phyloP scores from a whole-genome alignment of 2,888 invertebrate species.

The Hydraecia micacea region DNA sequence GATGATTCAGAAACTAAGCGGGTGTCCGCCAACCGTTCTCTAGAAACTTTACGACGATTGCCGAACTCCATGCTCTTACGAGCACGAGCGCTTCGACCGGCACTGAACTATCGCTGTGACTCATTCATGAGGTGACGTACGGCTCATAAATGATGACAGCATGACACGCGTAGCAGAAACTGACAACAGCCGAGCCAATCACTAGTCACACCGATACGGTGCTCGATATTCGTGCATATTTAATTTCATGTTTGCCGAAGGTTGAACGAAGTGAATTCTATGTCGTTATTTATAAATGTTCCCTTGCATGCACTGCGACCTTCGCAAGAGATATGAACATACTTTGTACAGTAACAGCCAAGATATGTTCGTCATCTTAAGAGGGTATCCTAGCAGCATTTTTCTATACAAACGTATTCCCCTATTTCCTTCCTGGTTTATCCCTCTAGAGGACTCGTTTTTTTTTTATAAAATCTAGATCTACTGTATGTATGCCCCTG shows the following conservation, averaged over 20 bases:
- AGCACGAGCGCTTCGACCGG: conserved; percentile 61
- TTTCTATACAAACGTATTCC: no score
- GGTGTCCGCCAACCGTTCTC: conserved; percentile 79
- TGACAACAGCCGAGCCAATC: conserved; percentile 55
- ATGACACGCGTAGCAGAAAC: conserved; percentile 52
- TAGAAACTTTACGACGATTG: conserved; percentile 74
- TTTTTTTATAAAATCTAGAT: no score
- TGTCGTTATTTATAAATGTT: conserved; percentile 20
- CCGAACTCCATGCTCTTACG: conserved; percentile 70
- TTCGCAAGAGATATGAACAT: neutral
- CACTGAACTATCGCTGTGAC: conserved; percentile 72
- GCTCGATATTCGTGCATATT: conserved; percentile 52
- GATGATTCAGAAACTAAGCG: conserved; percentile 81
- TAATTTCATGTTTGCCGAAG: conserved; percentile 42
- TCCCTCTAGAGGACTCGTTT: no score
- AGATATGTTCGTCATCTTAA: neutral
- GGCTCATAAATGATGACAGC: conserved; percentile 65
- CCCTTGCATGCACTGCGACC: neutral
- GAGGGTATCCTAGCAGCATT: no score
- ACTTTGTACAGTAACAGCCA: neutral
- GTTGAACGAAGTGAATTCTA: conserved; percentile 33
- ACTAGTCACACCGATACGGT: conserved; percentile 39
- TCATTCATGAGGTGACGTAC: conserved; percentile 78
- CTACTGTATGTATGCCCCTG: no score
- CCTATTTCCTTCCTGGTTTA: no score